Evolutionary conservation across 1,140 invertebrate species (phyloP), one percentile per base, ranked within the genome.

Genomic region (Glossosoma conforme): DNA sequence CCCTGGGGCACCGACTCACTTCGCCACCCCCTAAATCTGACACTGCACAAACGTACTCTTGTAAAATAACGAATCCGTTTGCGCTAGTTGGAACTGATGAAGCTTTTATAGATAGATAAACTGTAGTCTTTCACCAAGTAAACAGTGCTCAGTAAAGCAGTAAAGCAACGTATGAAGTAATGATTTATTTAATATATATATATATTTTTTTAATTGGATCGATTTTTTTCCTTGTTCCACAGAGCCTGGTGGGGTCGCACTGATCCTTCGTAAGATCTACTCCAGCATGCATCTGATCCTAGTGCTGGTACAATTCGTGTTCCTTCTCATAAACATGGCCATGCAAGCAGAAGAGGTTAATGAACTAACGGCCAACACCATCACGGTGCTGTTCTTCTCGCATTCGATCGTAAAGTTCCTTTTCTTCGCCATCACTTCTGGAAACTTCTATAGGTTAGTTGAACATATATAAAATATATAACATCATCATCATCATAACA

Each of bases 351-450:
- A 82, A n/a, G 85, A 89, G 59, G 84, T 87, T 0, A 87, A 89
- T 62, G 84, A 88, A 64, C 68, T 89, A 35, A 86, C 86, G 0
- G 85, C 85, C 1, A 88, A 88, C 53, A 88, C 87, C 13, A 87
- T 91, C 25, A 91, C 87, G 0, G 77, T 86, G 2, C 74, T 90
- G 4, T 89, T 89, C 68, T 89, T 90, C 65, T 76, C 82, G 0
- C 87, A 91, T 61, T 79, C 81, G 32, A 67, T 89, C 10, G 85
- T 87, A 9, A 90, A 91, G 64, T 68, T 84, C 28, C 50, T 80
- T 5, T 89, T 87, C 61, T 83, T 89, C 59, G 85, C 82, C 1
- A 58, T 85, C 1, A 79, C 81, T 36, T 83, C 82, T 3, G 87
- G 87, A 62, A 74, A 80, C 13, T 89, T 89, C 61, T 89, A 89